A percentile compares a stretch with the other conserved stretches of the same genome.
phyloP scores from a whole-genome alignment of 2,888 invertebrate species.

The Apamea anceps region DNA sequence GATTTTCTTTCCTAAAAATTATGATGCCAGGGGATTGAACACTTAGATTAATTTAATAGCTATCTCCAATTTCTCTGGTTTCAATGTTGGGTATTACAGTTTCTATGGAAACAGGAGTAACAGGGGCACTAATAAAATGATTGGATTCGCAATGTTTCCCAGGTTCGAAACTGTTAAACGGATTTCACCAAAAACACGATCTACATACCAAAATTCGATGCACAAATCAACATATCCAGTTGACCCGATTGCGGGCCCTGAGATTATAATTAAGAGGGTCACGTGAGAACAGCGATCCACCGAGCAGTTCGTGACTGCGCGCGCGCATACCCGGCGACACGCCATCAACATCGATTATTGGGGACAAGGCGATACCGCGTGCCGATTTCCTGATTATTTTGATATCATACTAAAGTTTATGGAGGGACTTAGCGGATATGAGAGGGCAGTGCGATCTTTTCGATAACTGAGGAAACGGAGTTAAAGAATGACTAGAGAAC shows the following conservation, averaged over 20 bases:
- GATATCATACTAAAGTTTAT: slow-evolving; percentile 50
- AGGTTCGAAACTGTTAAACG: too few relatives aligned
- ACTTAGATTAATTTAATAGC: background rate
- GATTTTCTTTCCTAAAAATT: background rate
- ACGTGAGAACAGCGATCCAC: slow-evolving; percentile 80
- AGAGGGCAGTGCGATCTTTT: slow-evolving; percentile 21
- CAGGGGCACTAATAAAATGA: background rate
- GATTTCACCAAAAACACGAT: background rate
- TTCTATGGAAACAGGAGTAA: background rate
- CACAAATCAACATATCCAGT: slow-evolving; percentile 42
- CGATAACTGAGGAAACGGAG: slow-evolving; percentile 7
- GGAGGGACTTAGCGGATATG: slow-evolving; percentile 11
- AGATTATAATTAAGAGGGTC: slow-evolving; percentile 86
- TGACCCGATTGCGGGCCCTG: slow-evolving; percentile 72
- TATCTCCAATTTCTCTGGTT: background rate
- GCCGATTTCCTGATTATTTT: slow-evolving; percentile 80
- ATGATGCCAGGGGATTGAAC: background rate
- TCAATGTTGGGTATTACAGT: background rate
- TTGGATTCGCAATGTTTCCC: background rate
- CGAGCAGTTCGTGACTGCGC: slow-evolving; percentile 84
- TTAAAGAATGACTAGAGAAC: slow-evolving; percentile 22
- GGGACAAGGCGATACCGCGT: slow-evolving; percentile 85
- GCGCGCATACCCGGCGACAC: slow-evolving; percentile 79
- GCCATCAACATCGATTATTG: slow-evolving; percentile 82
- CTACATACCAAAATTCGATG: slow-evolving; percentile 9